These are phyloP conservation scores for Graphium colonna DNA, from an alignment of 2,888 invertebrate species.

Conservation along the genomic window DNA sequence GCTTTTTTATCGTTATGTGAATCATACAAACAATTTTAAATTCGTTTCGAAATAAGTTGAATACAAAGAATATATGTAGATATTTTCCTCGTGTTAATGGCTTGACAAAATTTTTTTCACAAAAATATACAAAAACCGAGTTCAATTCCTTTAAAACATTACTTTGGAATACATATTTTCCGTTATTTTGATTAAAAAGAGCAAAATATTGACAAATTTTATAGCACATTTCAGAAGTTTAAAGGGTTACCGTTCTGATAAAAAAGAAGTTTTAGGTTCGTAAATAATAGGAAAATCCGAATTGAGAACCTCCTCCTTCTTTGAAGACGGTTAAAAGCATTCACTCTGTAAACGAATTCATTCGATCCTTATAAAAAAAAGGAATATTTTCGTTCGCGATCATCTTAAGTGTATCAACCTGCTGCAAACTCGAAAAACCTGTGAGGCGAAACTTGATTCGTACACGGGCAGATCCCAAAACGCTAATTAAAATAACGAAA, in stretches of 20 bases:
- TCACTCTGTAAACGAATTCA: neutral
- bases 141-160: too few species aligned
- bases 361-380: neutral
- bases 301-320: neutral
- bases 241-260: too few species aligned
- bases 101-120: too few species aligned
- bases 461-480: slow-evolving; percentile 1
- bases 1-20: too few species aligned
- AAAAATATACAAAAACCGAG: too few species aligned
- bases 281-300: neutral
- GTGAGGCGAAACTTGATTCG: slow-evolving; percentile 16
- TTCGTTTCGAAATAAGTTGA: too few species aligned
- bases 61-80: too few species aligned
- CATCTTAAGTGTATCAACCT: slow-evolving; percentile 6
- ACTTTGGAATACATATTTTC: too few species aligned
- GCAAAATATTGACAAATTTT: too few species aligned
- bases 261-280: neutral
- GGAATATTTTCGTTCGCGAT: slow-evolving; percentile 1
- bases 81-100: too few species aligned
- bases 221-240: too few species aligned
- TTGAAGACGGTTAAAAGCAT: neutral
- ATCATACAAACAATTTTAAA: neutral
- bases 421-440: slow-evolving; percentile 19
- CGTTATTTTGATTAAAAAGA: too few species aligned
- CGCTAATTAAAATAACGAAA: slow-evolving; percentile 2